Conservation (phyloP, 1,140 invertebrate species). For the Drosophila littoralis region DNA sequence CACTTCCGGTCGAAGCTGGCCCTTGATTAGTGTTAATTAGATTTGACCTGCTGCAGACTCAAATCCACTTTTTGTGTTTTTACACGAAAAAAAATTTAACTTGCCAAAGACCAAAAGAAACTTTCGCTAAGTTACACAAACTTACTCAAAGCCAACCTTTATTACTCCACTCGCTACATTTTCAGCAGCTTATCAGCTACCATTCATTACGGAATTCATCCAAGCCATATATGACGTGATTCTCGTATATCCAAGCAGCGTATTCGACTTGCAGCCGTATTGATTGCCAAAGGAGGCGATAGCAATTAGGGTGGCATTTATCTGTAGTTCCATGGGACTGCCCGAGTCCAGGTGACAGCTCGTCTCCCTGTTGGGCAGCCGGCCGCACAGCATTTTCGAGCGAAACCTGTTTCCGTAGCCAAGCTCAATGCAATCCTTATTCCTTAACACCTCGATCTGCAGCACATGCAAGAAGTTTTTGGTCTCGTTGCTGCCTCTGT, state of each 20-base stretch:
- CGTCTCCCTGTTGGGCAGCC: constrained; percentile 12
- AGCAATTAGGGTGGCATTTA: constrained; percentile 1
- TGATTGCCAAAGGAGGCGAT: constrained; percentile 37
- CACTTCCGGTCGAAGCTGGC: constrained; percentile 57
- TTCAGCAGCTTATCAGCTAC: not conserved
- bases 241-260: constrained; percentile 25
- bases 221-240: constrained; percentile 19
- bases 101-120: constrained; percentile 11
- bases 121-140: not conserved
- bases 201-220: constrained; percentile 19
- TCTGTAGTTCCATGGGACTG: constrained; percentile 31
- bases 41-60: constrained; percentile 54
- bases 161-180: not conserved
- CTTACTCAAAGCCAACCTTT: not conserved
- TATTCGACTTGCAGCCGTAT: constrained; percentile 7
- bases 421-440: not conserved
- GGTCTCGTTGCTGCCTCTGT: not conserved
- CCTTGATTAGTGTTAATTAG: constrained; percentile 80
- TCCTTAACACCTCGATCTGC: constrained; percentile 9
- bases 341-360: constrained; percentile 40
- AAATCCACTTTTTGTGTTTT: constrained; percentile 9
- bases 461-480: constrained; percentile 12
- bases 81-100: constrained; percentile 11
- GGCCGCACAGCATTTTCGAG: constrained; percentile 16
- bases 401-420: constrained; percentile 20